phyloP scores from a whole-genome alignment of 2,113 vertebrate species.

The Sinocyclocheilus grahami region DNA sequence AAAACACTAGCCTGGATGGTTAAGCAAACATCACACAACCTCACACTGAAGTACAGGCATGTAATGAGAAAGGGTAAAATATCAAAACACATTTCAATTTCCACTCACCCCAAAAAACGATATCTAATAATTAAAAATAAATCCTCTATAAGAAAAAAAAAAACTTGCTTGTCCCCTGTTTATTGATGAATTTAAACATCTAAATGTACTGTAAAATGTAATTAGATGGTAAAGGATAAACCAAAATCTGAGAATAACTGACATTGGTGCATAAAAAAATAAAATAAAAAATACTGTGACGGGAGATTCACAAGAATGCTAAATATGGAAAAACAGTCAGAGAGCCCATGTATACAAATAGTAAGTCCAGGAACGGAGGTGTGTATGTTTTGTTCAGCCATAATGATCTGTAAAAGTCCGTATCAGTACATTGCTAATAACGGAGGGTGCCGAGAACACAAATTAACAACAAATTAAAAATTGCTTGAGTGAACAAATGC shows the following conservation, averaged over 20 bases:
- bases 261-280: background rate
- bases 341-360: slow-evolving; percentile 29
- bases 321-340: slow-evolving; percentile 43
- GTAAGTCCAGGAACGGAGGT: background rate
- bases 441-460: background rate
- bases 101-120: background rate
- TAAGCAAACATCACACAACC: slow-evolving; percentile 64
- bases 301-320: slow-evolving; percentile 19
- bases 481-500: background rate
- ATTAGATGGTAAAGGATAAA: background rate
- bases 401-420: background rate
- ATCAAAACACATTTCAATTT: slow-evolving; percentile 55
- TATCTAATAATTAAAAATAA: slow-evolving; percentile 56
- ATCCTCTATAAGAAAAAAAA: slow-evolving; percentile 35
- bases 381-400: background rate
- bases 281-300: background rate
- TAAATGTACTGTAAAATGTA: slow-evolving; percentile 41
- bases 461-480: background rate
- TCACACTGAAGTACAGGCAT: slow-evolving; percentile 51
- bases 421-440: background rate
- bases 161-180: slow-evolving; percentile 7
- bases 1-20: slow-evolving; percentile 52
- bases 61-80: slow-evolving; percentile 52
- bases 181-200: background rate
- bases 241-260: background rate